Evolutionary conservation across 2,113 vertebrate species (phyloP).

Genomic region (Nerophis ophidion): DNA sequence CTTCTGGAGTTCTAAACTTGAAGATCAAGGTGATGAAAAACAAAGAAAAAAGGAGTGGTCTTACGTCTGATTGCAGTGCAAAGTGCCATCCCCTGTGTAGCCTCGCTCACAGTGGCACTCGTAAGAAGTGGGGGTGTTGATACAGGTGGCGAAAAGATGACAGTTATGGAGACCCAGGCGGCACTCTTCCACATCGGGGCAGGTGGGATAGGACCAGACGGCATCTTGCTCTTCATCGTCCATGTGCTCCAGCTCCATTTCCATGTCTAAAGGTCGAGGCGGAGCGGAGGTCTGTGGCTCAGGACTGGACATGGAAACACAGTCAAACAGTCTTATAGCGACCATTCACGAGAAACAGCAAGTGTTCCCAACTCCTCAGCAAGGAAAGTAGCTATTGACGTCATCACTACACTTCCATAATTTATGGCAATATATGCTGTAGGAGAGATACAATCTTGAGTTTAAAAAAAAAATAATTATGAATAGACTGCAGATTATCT

Average conservation of each 20-base stretch:
- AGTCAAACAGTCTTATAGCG: too few relatives aligned
- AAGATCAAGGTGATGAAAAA: not conserved
- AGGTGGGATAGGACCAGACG: conserved; percentile 83
- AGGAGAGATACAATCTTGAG: too few relatives aligned
- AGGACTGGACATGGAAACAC: conserved; percentile 46
- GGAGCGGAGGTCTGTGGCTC: conserved; percentile 72
- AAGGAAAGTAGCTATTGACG: too few relatives aligned
- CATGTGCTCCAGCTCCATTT: conserved; percentile 67
- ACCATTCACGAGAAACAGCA: too few relatives aligned
- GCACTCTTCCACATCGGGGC: conserved; percentile 90
- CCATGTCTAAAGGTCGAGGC: conserved; percentile 66
- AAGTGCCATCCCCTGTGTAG: conserved; percentile 81
- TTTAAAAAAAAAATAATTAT: too few relatives aligned
- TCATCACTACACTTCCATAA: too few relatives aligned
- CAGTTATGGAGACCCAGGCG: conserved; percentile 83
- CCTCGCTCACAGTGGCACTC: conserved; percentile 88
- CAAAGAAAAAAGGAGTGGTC: conserved; percentile 18
- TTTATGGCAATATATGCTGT: too few relatives aligned
- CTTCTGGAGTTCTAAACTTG: not conserved
- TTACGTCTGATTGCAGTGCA: conserved; percentile 89
- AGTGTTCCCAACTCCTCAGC: too few relatives aligned
- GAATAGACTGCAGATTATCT: too few relatives aligned
- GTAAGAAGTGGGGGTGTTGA: conserved; percentile 86
- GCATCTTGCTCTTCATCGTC: conserved; percentile 70
- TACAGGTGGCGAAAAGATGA: conserved; percentile 80